Evolutionary conservation across 2,797 vertebrate species (phyloP).

Genomic region (Alauda arvensis): DNA sequence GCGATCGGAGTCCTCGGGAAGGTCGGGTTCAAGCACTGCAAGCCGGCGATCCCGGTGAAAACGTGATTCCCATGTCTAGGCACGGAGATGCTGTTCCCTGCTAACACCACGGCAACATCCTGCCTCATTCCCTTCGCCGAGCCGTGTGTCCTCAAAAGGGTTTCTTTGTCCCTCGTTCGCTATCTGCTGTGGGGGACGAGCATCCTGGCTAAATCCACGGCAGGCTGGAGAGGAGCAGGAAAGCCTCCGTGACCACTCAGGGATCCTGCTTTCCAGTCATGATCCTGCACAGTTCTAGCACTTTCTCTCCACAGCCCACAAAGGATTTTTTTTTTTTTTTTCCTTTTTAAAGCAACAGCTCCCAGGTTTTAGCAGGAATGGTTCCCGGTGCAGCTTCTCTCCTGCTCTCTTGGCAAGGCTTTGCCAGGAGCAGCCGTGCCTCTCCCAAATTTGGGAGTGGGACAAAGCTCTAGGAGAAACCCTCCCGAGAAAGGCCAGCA

Average conservation of each 20-base stretch:
- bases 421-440: not conserved
- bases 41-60: conserved; percentile 64
- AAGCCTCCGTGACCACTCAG: conserved; percentile 72
- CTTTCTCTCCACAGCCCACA: conserved; percentile 81
- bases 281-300: conserved; percentile 82
- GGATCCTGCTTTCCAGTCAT: conserved; percentile 79
- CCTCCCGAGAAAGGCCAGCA: accelerated
- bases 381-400: conserved; percentile 38
- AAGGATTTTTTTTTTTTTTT: conserved; percentile 62
- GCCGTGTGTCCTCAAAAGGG: conserved; percentile 29
- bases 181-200: conserved; percentile 63
- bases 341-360: conserved; percentile 78
- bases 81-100: conserved; percentile 65
- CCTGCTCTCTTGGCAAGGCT: not conserved
- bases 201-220: conserved; percentile 59
- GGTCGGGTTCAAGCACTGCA: conserved; percentile 67
- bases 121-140: conserved; percentile 74
- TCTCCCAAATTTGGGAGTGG: not conserved
- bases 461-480: not conserved
- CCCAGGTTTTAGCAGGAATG: conserved; percentile 52
- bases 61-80: conserved; percentile 73
- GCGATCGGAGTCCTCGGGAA: conserved; percentile 55
- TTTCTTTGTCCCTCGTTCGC: conserved; percentile 49
- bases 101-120: conserved; percentile 67
- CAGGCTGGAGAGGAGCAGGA: conserved; percentile 61